These are phyloP conservation scores for Cephus runcator DNA, from an alignment of 2,888 invertebrate genomes.

Conservation along the genomic window DNA sequence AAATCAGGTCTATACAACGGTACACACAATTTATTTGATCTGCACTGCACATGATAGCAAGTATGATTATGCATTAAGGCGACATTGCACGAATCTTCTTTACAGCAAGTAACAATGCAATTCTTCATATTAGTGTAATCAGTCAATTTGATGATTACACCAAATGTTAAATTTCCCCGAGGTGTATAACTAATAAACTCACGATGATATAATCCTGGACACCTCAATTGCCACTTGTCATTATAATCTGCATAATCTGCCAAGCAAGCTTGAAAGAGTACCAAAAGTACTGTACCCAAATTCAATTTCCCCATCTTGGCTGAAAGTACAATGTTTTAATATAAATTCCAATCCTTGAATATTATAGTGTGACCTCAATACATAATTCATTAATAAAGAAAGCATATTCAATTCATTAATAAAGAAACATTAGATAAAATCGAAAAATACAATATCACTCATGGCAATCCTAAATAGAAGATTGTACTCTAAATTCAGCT, in stretches of 20 bases:
- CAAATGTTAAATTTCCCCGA: slow-evolving; percentile 67
- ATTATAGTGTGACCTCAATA: background rate
- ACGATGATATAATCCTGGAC: slow-evolving; percentile 69
- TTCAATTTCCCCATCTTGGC: background rate
- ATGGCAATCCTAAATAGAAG: background rate
- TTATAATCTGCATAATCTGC: background rate
- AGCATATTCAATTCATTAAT: background rate
- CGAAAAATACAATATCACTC: background rate
- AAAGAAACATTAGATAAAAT: background rate
- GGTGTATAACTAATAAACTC: slow-evolving; percentile 71
- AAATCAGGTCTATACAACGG: slow-evolving; percentile 74
- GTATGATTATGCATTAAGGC: slow-evolving; percentile 80
- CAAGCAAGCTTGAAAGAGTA: background rate
- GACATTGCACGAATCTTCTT: slow-evolving; percentile 77
- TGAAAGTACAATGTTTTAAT: background rate
- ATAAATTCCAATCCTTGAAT: background rate
- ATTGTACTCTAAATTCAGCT: background rate
- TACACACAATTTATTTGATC: slow-evolving; percentile 76
- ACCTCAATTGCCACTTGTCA: slow-evolving; percentile 63
- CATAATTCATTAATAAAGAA: background rate
- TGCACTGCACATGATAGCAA: slow-evolving; percentile 83
- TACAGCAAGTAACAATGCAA: slow-evolving; percentile 77
- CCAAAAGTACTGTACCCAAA: background rate
- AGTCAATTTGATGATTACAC: slow-evolving; percentile 71
- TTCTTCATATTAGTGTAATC: slow-evolving; percentile 69